Base-by-base conservation (phyloP, 2,113 vertebrate genomes). In the Columba livia region DNA sequence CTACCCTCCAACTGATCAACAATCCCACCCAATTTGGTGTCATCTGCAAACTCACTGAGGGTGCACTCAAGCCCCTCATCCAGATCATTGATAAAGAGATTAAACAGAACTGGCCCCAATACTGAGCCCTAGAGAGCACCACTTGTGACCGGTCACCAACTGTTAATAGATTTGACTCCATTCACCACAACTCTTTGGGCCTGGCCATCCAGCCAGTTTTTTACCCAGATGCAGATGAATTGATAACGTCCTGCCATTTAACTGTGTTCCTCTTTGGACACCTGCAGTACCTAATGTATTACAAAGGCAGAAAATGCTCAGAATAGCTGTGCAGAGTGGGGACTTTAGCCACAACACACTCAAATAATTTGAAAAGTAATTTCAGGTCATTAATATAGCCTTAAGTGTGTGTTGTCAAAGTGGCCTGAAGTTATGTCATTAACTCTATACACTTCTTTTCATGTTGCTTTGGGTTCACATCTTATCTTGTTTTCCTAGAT, bases 261-360 rank as follows among this genome's bases (percentile, higher is more conserved):
- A 19, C 3, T 23, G 13, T 19, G 23, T 66, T 56, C 47, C 62
- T 66, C 4, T 77, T 74, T 56, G 80, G 34, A 47, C 23, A 88
- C 3, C 8, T 10, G 32, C 0, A 2, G 18, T 53, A 50, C 36
- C 6, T 16, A 51, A 61, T 3, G 7, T 7, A 34, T 34, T 53
- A 20, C 32, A 40, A 66, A 62, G 36, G 32, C 56, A 29, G 24
- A 44, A 83, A 54, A 32, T 29, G 20, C 62, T 70, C 57, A 28
- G n/a, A 64, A 70, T 8, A 60, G 42, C 36, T 67, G 28, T 25
- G n/a, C 44, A 50, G 38, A 11, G 15, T 38, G 34, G 13, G 53
- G 18, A 25, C 38, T 65, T 61, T 36, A 51, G 28, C 58, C 6
- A 5, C 15, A 78, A 38, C 34, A 53, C 29, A 34, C 56, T 75